Evolutionary conservation across 2,888 invertebrate species (phyloP), one percentile per base, ranked within the genome.

Genomic region (Colostygia pectinataria): DNA sequence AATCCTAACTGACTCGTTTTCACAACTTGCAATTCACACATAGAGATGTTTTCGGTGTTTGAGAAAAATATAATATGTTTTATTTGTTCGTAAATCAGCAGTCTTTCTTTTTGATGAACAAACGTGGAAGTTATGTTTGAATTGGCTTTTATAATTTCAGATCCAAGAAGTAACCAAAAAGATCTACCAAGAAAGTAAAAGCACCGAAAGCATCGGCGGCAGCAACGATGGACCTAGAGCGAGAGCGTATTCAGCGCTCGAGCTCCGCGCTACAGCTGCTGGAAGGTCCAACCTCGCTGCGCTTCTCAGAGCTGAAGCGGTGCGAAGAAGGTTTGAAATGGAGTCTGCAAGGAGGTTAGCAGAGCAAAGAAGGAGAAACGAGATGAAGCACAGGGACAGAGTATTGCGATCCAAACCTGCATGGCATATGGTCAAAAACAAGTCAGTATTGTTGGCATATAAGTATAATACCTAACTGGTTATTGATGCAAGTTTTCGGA

Each of bases 401-500:
- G 67, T 93, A 31, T 82, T 93, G 34, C 84, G 94, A 10, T 78
- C 85, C 14, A 93, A 93, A 65, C 94, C 94, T 0, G 93, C 93
- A n/a, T 95, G 94, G 94, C 92, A 92, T 73, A 87, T 93, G 23
- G 83, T 94, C 12, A 92, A 90, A 61, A 92, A 92, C 71, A 92
- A 89, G 91, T 91, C 57, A 71, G 81, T 68, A 46, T 50, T 12
- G 0, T 29, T 10, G 20, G 23, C 4, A 3, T 3, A 15, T 15
- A 15, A 15, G 15, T 15, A 7, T 40, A 33, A n/a, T n/a, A n/a
- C n/a, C n/a, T n/a, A n/a, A n/a, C n/a, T n/a, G n/a, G n/a, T n/a
- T n/a, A n/a, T n/a, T n/a, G n/a, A n/a, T n/a, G n/a, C n/a, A n/a
- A n/a, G n/a, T n/a, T n/a, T n/a, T n/a, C n/a, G n/a, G n/a, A n/a